Evolutionary conservation across 2,113 vertebrate genomes (phyloP).

Genomic region (Anhinga anhinga): DNA sequence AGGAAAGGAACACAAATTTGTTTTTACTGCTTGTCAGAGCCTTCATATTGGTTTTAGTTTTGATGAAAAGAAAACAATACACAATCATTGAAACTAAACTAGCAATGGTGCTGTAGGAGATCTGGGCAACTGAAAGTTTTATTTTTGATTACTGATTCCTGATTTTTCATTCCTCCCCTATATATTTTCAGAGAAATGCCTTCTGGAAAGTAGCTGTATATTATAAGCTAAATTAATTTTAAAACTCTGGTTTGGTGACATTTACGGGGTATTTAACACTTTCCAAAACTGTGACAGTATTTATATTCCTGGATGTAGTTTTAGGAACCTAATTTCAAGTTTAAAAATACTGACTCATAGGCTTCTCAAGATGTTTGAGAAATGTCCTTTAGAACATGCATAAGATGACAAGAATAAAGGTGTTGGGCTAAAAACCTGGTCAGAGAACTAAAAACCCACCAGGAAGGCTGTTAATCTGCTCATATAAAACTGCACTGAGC

Average conservation of each 20-base stretch:
- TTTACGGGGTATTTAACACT: slow-evolving; percentile 40
- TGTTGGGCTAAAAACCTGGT: background rate
- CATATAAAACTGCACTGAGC: background rate
- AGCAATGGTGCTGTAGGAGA: background rate
- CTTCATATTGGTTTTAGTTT: background rate
- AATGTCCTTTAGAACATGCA: background rate
- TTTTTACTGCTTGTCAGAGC: background rate
- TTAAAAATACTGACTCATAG: slow-evolving; percentile 38
- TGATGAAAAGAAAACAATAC: background rate
- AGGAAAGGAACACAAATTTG: accelerated
- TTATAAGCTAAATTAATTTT: slow-evolving; percentile 1
- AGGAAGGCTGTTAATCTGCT: background rate
- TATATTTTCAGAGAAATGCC: background rate
- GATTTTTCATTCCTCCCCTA: background rate
- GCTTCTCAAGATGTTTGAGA: background rate
- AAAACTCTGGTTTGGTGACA: background rate
- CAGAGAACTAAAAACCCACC: background rate
- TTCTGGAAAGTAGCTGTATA: background rate
- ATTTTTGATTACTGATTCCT: background rate
- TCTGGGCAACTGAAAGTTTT: background rate
- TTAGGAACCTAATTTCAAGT: slow-evolving; percentile 13
- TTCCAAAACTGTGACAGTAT: background rate
- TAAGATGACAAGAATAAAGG: background rate
- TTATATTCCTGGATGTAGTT: slow-evolving; percentile 27
- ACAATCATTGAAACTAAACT: background rate